Evolutionary conservation across 2,797 vertebrate species (phyloP).

Genomic region (Chelidonichthys spinosus): DNA sequence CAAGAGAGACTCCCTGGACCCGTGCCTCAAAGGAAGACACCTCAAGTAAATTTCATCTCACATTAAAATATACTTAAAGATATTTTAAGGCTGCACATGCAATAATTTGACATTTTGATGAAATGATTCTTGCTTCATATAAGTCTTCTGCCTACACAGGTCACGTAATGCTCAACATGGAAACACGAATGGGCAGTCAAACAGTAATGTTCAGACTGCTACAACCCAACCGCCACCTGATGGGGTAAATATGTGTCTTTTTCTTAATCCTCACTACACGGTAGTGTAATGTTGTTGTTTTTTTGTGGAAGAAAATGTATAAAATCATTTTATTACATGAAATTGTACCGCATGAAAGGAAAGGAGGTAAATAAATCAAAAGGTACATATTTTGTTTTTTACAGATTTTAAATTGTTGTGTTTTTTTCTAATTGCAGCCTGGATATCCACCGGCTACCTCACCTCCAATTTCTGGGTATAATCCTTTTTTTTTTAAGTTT

Average conservation of each 20-base stretch:
- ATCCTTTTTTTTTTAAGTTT: neutral
- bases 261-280: neutral
- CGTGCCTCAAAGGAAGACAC: constrained; percentile 63
- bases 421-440: constrained; percentile 58
- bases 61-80: neutral
- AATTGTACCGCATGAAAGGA: neutral
- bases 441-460: constrained; percentile 30
- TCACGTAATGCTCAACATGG: constrained; percentile 30
- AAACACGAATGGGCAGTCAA: constrained; percentile 31
- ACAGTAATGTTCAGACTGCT: constrained; percentile 20
- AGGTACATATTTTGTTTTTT: neutral
- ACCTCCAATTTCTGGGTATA: constrained; percentile 67
- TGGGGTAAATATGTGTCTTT: constrained; percentile 54
- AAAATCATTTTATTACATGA: neutral
- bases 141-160: constrained; percentile 64
- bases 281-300: neutral
- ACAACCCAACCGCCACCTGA: constrained; percentile 25
- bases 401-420: neutral
- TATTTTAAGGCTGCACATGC: neutral
- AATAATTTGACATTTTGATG: neutral
- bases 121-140: neutral
- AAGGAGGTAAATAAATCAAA: neutral
- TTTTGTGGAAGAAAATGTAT: no score
- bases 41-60: constrained; percentile 54
- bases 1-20: constrained; percentile 74